These are phyloP conservation scores for Halichoerus grypus DNA, from an alignment of 2,113 vertebrate genomes.

Conservation along the genomic window DNA sequence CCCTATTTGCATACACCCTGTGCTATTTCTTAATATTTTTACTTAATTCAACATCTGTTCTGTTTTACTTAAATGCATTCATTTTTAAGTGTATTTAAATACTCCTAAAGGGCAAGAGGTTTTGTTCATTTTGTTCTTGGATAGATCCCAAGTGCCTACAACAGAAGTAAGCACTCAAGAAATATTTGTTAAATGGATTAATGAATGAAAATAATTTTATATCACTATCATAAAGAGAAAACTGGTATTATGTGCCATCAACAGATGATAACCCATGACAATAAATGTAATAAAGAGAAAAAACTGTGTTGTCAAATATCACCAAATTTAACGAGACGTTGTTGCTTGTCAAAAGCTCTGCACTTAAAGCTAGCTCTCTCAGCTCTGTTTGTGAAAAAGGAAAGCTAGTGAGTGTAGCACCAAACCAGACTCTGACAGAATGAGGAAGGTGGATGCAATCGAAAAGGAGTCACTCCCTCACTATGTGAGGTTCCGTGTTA, in stretches of 20 bases:
- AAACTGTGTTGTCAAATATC: not conserved
- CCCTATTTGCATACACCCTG: not conserved
- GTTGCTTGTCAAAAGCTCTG: not conserved
- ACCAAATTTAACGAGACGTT: not conserved
- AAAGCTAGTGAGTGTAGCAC: fast-evolving
- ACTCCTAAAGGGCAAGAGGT: not conserved
- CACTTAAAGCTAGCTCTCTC: not conserved
- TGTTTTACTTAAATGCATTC: not conserved
- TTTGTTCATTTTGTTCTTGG: not conserved
- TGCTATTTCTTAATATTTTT: not conserved
- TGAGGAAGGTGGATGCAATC: not conserved
- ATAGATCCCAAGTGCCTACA: not conserved
- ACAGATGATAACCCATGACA: not conserved
- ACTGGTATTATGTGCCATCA: not conserved
- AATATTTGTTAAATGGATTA: not conserved
- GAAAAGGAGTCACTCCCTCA: not conserved
- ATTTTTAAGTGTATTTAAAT: not conserved
- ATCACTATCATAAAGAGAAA: not conserved
- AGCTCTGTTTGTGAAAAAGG: not conserved
- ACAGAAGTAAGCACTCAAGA: not conserved
- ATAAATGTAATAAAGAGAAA: not conserved
- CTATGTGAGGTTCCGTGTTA: not conserved
- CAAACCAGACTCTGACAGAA: not conserved
- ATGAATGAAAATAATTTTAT: not conserved
- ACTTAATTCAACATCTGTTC: not conserved